Evolutionary conservation across 2,888 invertebrate species (phyloP).

Genomic region (Drosophila meridionalis): DNA sequence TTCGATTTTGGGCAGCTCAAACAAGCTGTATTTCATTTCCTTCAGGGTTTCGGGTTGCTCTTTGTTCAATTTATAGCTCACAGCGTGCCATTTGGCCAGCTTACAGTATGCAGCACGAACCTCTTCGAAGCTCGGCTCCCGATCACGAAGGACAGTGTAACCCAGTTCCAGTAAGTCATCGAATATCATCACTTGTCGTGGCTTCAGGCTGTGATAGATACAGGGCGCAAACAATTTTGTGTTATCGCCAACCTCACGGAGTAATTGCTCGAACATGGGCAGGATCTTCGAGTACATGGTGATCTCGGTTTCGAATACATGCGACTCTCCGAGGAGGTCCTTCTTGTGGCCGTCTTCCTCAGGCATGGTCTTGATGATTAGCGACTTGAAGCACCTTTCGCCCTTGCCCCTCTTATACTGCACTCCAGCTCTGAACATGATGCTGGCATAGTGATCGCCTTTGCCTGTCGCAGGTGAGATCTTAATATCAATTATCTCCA

Average conservation of each 20-base stretch:
- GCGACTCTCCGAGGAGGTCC: slow-evolving; percentile 56
- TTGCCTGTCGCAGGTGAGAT: slow-evolving; percentile 57
- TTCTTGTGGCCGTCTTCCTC: slow-evolving; percentile 68
- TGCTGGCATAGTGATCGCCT: slow-evolving; percentile 69
- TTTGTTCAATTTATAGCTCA: slow-evolving; percentile 83
- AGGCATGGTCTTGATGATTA: slow-evolving; percentile 77
- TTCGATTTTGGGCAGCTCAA: slow-evolving; percentile 53
- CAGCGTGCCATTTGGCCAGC: slow-evolving; percentile 85
- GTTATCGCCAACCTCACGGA: slow-evolving; percentile 58
- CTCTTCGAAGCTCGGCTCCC: slow-evolving; percentile 79
- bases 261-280: slow-evolving; percentile 68
- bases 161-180: slow-evolving; percentile 69
- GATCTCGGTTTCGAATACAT: slow-evolving; percentile 73
- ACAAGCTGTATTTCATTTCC: slow-evolving; percentile 79
- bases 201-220: slow-evolving; percentile 47
- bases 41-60: slow-evolving; percentile 55
- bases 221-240: slow-evolving; percentile 45
- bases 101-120: slow-evolving; percentile 77
- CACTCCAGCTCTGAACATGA: slow-evolving; percentile 60
- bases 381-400: slow-evolving; percentile 36
- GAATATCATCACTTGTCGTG: slow-evolving; percentile 56
- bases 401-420: slow-evolving; percentile 41
- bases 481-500: slow-evolving; percentile 34
- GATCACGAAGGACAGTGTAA: slow-evolving; percentile 56
- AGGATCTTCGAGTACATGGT: slow-evolving; percentile 72